phyloP scores from a whole-genome alignment of 1,140 invertebrate genomes.

The Brachionus paranguensis region DNA sequence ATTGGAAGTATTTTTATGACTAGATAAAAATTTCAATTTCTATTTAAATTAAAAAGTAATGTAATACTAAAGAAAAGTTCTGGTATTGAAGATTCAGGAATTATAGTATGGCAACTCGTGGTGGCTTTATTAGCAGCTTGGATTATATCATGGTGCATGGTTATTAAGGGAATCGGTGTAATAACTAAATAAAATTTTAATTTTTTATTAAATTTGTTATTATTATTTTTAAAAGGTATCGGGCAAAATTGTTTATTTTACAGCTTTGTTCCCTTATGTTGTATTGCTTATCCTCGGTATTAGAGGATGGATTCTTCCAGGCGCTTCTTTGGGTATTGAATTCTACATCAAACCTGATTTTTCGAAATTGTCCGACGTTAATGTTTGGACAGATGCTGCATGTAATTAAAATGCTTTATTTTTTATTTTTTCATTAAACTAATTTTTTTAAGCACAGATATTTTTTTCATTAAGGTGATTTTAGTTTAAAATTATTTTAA shows the following conservation, averaged over 20 bases:
- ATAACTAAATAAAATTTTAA: not conserved
- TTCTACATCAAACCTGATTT: slow-evolving; percentile 41
- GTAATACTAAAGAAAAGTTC: not conserved
- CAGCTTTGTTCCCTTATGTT: slow-evolving; percentile 37
- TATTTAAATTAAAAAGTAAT: slow-evolving; percentile 29
- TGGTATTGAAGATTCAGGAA: slow-evolving; percentile 40
- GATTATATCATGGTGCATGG: slow-evolving; percentile 47
- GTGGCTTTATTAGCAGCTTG: slow-evolving; percentile 47
- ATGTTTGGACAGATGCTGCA: slow-evolving; percentile 38
- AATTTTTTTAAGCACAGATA: slow-evolving; percentile 20
- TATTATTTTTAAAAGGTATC: slow-evolving; percentile 18
- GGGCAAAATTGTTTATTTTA: slow-evolving; percentile 39
- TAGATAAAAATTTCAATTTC: slow-evolving; percentile 59
- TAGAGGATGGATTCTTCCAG: slow-evolving; percentile 38
- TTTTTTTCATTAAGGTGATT: slow-evolving; percentile 31
- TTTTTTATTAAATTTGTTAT: no score
- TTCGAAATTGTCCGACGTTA: not conserved
- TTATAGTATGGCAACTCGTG: slow-evolving; percentile 34
- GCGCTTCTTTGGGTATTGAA: not conserved
- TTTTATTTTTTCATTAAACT: not conserved
- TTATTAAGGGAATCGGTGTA: slow-evolving; percentile 49
- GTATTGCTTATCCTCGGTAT: slow-evolving; percentile 32
- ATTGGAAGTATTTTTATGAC: slow-evolving; percentile 58
- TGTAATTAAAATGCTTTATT: not conserved
- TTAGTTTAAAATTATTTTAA: not conserved